Percentiles rank a stretch among this genome's conserved stretches.
Evolutionary conservation across 2,888 invertebrate genomes (phyloP).

Genomic region (Platypus cylindrus): DNA sequence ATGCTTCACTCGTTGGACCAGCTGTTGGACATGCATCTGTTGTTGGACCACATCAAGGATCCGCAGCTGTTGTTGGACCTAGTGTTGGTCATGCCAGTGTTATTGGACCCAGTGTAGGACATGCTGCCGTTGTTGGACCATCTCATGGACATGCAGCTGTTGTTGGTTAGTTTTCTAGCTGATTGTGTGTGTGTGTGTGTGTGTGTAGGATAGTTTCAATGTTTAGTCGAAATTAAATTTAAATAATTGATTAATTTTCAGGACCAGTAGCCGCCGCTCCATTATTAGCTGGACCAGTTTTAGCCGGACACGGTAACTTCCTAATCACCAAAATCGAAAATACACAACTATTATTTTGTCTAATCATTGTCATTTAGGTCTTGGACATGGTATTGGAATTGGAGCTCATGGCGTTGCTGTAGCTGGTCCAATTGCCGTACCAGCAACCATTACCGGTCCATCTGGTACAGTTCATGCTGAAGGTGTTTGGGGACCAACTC

Average conservation of each 20-base stretch:
- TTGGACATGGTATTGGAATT: constrained; percentile 2
- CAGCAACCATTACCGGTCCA: constrained; percentile 23
- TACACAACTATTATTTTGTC: too few relatives aligned
- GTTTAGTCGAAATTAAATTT: too few relatives aligned
- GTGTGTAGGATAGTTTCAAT: too few relatives aligned
- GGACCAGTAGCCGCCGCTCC: background rate
- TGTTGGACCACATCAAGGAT: constrained; percentile 4
- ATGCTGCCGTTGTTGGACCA: constrained; percentile 6
- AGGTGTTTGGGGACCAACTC: constrained; percentile 29
- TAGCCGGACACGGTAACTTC: too few relatives aligned
- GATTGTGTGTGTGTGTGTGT: too few relatives aligned
- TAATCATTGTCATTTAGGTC: too few relatives aligned
- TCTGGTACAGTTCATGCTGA: constrained; percentile 26
- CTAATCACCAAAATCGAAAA: too few relatives aligned
- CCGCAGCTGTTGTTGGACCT: constrained; percentile 5
- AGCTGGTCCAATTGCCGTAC: constrained; percentile 22
- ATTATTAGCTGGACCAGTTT: constrained; percentile 1
- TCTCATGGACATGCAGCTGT: constrained; percentile 3
- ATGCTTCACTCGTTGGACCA: background rate
- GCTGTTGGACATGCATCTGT: constrained; percentile 9
- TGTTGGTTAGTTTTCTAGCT: too few relatives aligned
- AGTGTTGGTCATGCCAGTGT: constrained; percentile 6
- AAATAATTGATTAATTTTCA: background rate
- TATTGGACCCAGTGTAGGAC: constrained; percentile 7
- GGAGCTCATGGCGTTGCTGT: constrained; percentile 18